Percentiles rank a stretch among this genome's conserved stretches.
Conservation (phyloP, 2,888 invertebrate genomes). For the Bugula neritina region DNA sequence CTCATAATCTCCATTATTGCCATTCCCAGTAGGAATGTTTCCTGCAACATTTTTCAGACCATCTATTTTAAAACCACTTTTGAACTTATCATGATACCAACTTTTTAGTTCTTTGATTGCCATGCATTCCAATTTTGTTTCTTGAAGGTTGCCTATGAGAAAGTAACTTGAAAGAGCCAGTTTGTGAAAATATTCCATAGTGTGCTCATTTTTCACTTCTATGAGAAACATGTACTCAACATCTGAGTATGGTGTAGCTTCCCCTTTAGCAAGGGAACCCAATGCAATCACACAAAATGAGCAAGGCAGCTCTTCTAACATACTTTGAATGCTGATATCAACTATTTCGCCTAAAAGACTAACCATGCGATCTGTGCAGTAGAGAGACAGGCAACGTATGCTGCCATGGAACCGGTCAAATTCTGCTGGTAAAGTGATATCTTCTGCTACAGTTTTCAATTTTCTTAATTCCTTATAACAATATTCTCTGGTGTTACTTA, state of each 20-base stretch:
- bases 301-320: not conserved
- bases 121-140: not conserved
- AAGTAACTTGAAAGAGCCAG: not conserved
- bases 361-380: conserved; percentile 2
- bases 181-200: not conserved
- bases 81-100: not conserved
- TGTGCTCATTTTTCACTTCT: not conserved
- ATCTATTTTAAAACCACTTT: not conserved
- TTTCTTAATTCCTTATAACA: no score
- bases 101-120: not conserved
- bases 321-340: not conserved
- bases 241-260: conserved; percentile 7
- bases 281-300: not conserved
- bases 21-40: conserved; percentile 15
- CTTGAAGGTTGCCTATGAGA: not conserved
- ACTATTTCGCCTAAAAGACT: not conserved
- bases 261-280: conserved; percentile 5
- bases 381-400: not conserved
- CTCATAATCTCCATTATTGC: not conserved
- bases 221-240: not conserved
- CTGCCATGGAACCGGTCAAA: not conserved
- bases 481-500: no score
- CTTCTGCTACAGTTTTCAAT: no score
- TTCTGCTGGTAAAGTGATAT: no score
- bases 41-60: not conserved